These are phyloP conservation scores for Copidosoma floridanum DNA, from an alignment of 1,140 invertebrate genomes.

Conservation along the genomic window DNA sequence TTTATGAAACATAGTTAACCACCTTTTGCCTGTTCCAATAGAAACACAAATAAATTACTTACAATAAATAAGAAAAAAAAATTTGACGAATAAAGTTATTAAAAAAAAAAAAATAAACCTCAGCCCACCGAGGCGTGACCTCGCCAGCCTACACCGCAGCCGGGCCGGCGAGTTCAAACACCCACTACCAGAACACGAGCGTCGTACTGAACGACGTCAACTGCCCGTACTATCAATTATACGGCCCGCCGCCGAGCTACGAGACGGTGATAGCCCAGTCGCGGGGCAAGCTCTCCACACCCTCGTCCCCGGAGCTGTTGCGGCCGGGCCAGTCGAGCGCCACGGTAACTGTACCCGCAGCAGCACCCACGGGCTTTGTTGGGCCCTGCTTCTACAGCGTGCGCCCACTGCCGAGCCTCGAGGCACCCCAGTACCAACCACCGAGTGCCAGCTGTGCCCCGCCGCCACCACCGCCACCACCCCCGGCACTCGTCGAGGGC, in stretches of 20 bases:
- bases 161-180: constrained; percentile 37
- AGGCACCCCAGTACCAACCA: constrained; percentile 21
- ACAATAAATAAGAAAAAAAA: not conserved
- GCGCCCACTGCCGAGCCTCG: not conserved
- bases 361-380: not conserved
- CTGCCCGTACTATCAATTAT: constrained; percentile 55
- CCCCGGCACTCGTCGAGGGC: not conserved
- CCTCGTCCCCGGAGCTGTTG: constrained; percentile 42
- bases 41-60: not conserved
- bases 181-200: constrained; percentile 51
- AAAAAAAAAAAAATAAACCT: too few species aligned
- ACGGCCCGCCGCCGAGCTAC: constrained; percentile 57
- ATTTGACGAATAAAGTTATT: too few species aligned
- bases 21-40: not conserved
- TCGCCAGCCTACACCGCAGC: constrained; percentile 35
- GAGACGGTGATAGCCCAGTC: constrained; percentile 55
- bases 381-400: constrained; percentile 5
- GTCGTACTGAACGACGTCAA: constrained; percentile 48
- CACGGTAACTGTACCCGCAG: not conserved
- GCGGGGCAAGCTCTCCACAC: constrained; percentile 41
- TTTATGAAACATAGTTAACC: too few species aligned
- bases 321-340: constrained; percentile 28
- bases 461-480: not conserved
- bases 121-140: constrained; percentile 31
- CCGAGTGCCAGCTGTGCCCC: not conserved